Conservation (phyloP, 2,888 invertebrate species). For the Atethmia centrago region DNA sequence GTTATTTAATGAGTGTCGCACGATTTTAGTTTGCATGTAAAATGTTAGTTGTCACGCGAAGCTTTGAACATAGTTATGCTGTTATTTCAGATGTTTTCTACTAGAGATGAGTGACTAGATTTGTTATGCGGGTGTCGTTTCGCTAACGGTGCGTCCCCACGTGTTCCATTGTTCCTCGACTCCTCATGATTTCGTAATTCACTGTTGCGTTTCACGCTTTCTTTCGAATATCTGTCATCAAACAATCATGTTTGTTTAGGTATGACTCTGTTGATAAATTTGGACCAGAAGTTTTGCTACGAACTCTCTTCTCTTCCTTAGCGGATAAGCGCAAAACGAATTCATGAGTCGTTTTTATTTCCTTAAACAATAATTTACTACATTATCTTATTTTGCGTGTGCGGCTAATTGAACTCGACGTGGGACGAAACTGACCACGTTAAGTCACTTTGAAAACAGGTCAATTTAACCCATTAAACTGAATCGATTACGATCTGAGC, state of each 20-base stretch:
- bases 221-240: slow-evolving; percentile 65
- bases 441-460: slow-evolving; percentile 71
- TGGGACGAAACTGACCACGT: slow-evolving; percentile 70
- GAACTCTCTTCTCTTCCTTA: not conserved
- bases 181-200: slow-evolving; percentile 70
- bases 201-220: slow-evolving; percentile 65
- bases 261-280: slow-evolving; percentile 32
- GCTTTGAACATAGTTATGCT: slow-evolving; percentile 77
- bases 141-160: slow-evolving; percentile 74
- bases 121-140: slow-evolving; percentile 73
- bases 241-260: slow-evolving; percentile 52
- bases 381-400: slow-evolving; percentile 58
- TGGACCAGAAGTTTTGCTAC: not conserved
- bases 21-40: slow-evolving; percentile 69
- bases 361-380: slow-evolving; percentile 2
- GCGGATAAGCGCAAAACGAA: not conserved
- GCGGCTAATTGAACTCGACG: slow-evolving; percentile 57
- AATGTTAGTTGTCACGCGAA: slow-evolving; percentile 76
- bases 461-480: slow-evolving; percentile 71
- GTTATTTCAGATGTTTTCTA: slow-evolving; percentile 76
- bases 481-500: slow-evolving; percentile 72
- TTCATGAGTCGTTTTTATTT: slow-evolving; percentile 3
- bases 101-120: slow-evolving; percentile 53
- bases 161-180: slow-evolving; percentile 78
- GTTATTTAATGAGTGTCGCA: slow-evolving; percentile 65